Conservation (phyloP, 2,888 invertebrate genomes). For the Thymelicus acteon region DNA sequence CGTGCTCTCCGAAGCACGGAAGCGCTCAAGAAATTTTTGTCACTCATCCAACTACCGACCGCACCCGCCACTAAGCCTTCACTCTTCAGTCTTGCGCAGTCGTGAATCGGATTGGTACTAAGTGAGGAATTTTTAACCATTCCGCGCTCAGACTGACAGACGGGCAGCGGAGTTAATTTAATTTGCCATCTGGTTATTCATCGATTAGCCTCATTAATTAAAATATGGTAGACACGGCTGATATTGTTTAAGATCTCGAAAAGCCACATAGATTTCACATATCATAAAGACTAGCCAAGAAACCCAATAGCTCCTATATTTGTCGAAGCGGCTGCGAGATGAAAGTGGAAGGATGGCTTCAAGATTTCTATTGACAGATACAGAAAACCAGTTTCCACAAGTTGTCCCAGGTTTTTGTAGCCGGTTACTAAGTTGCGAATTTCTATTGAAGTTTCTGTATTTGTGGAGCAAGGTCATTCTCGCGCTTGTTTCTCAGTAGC, state of each 20-base stretch:
- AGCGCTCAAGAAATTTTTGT: too few species aligned
- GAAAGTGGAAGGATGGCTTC: slow-evolving; percentile 31
- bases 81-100: too few species aligned
- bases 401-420: slow-evolving; percentile 13
- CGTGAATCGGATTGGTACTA: too few species aligned
- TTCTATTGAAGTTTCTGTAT: slow-evolving; percentile 17
- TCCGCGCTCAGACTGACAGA: too few species aligned
- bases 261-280: slow-evolving; percentile 21
- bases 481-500: background rate
- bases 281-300: slow-evolving; percentile 13
- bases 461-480: slow-evolving; percentile 26
- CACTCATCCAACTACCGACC: too few species aligned
- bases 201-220: background rate
- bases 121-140: too few species aligned
- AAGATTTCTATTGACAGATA: slow-evolving; percentile 27
- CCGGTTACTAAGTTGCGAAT: slow-evolving; percentile 16
- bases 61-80: too few species aligned
- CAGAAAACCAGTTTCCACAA: slow-evolving; percentile 27
- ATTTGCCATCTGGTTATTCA: too few species aligned
- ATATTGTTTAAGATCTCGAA: background rate
- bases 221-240: background rate
- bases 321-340: slow-evolving; percentile 16
- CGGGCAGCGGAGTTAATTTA: too few species aligned
- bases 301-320: slow-evolving; percentile 20
- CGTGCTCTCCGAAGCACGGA: too few species aligned